phyloP scores from a whole-genome alignment of 2,113 vertebrate species.

The Scophthalmus maximus region DNA sequence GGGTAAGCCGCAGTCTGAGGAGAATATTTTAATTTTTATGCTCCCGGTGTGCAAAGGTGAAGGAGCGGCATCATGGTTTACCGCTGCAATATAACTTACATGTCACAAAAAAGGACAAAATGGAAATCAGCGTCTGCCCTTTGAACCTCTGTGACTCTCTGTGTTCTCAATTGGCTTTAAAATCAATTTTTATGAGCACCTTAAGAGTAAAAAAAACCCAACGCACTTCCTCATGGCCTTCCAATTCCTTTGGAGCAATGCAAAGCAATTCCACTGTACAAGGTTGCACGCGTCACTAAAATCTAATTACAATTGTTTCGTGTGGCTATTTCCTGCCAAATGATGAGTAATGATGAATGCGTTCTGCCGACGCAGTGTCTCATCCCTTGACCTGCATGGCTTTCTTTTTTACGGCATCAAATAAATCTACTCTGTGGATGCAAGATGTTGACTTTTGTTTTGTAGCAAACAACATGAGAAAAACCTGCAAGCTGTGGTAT shows the following conservation, averaged over 20 bases:
- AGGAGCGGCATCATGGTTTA: conserved; percentile 20
- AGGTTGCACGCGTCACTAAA: neutral
- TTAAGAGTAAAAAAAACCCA: conserved; percentile 5
- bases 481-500: neutral
- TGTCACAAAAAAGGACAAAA: conserved; percentile 20
- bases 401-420: conserved; percentile 8
- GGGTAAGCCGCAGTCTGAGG: conserved; percentile 4
- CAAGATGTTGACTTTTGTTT: neutral
- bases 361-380: neutral
- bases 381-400: conserved; percentile 17
- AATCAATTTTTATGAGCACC: conserved; percentile 15
- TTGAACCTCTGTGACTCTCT: conserved; percentile 8
- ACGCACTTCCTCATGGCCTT: neutral
- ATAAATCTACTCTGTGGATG: neutral
- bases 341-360: conserved; percentile 20
- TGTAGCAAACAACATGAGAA: conserved; percentile 9
- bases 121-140: conserved; percentile 11
- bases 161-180: neutral
- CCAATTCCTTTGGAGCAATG: neutral
- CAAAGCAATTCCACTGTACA: neutral
- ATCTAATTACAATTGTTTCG: neutral
- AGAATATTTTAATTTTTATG: conserved; percentile 45
- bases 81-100: too few species aligned
- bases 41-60: conserved; percentile 47
- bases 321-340: conserved; percentile 1